Conservation (phyloP, 2,113 vertebrate genomes). For the Catharus minimus region DNA sequence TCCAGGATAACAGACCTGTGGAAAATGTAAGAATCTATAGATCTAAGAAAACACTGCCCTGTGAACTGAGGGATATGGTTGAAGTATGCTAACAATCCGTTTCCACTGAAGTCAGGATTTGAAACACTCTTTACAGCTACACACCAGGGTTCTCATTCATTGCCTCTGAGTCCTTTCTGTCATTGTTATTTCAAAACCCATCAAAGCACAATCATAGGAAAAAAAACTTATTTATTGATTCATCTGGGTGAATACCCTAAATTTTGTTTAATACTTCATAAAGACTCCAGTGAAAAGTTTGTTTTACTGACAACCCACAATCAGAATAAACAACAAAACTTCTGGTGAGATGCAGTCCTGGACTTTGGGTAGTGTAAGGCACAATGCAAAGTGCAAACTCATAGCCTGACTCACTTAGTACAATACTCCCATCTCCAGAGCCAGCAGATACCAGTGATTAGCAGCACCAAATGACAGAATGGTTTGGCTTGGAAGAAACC, state of each 20-base stretch:
- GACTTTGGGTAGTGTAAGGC: fast-evolving
- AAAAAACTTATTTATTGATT: background rate
- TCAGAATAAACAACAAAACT: background rate
- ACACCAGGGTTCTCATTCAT: background rate
- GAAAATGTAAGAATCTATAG: fast-evolving
- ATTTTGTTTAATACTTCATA: background rate
- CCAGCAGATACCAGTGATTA: background rate
- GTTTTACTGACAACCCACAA: background rate
- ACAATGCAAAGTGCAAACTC: background rate
- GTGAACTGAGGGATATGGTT: background rate
- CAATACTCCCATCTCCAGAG: background rate
- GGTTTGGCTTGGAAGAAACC: background rate
- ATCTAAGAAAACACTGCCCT: background rate
- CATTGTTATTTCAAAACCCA: background rate
- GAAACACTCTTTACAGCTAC: background rate
- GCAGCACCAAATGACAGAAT: background rate
- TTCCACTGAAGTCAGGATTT: background rate
- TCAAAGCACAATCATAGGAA: background rate
- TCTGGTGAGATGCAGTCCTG: background rate
- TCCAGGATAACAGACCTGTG: background rate
- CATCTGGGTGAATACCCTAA: background rate
- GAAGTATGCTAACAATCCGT: background rate
- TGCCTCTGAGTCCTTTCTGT: background rate
- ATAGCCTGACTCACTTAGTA: background rate
- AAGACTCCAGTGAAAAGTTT: background rate